phyloP scores from a whole-genome alignment of 2,797 vertebrate species.

The Mus caroli region DNA sequence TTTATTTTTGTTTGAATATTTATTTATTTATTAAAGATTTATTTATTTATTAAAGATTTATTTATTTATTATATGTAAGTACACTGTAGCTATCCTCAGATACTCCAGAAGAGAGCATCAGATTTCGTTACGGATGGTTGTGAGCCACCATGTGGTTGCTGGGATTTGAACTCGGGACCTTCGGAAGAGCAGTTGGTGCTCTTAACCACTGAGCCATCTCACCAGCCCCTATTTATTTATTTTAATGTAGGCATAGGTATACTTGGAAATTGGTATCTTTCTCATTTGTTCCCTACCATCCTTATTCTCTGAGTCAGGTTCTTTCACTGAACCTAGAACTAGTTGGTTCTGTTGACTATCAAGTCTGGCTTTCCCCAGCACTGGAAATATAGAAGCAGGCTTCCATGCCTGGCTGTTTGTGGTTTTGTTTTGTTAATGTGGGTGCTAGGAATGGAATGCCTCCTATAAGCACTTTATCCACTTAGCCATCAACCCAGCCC shows the following conservation, averaged over 20 bases:
- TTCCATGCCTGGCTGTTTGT: neutral
- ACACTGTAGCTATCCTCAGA: too few relatives aligned
- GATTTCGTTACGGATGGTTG: too few relatives aligned
- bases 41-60: too few relatives aligned
- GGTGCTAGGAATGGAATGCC: neutral
- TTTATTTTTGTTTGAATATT: neutral
- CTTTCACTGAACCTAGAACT: neutral
- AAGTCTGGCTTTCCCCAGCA: neutral
- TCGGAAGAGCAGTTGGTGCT: too few relatives aligned
- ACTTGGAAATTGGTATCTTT: neutral
- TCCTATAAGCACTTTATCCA: neutral
- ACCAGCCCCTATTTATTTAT: too few relatives aligned
- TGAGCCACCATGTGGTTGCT: too few relatives aligned
- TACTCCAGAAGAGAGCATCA: too few relatives aligned
- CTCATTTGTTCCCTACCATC: neutral
- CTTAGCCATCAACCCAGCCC: neutral
- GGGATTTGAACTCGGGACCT: too few relatives aligned
- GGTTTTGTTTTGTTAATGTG: neutral
- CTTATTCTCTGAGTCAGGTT: neutral
- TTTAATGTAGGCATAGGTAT: neutral
- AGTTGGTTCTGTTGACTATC: neutral
- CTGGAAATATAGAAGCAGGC: neutral
- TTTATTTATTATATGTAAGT: too few relatives aligned
- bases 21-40: too few relatives aligned
- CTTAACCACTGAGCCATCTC: too few relatives aligned